Base-by-base conservation (phyloP, 2,113 vertebrate species). In the Seriola aureovittata region DNA sequence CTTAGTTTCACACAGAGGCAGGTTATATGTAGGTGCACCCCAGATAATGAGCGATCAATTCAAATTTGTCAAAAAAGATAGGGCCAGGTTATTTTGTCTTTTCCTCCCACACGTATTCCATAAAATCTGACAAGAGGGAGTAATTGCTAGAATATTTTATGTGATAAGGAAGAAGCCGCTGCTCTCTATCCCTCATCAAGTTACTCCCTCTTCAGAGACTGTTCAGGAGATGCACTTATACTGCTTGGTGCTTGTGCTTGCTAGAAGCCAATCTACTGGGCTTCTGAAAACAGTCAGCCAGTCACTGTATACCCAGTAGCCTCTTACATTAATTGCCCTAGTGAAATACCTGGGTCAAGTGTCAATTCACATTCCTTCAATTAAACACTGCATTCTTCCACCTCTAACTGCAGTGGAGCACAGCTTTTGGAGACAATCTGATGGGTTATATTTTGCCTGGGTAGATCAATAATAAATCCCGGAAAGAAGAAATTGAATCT, bases 401-500 rank as follows among this genome's bases (percentile, higher is more conserved):
- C 48, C 62, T 16, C 19, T 55, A 57, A 55, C 34, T 1, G 10
- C 50, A 74, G 17, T 7, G 48, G 21, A 63, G 40, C 16, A 63
- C 16, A 16, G 38, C 12, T 46, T 81, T 63, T 81, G 36, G 58
- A 82, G 25, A 69, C 7, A 59, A 68, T 80, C 75, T 75, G 62
- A 80, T 70, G 25, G 52, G 71, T 76, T 58, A 59, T 73, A 34
- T 65, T 81, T 77, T 80, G 38, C 69, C 58, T 16, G 14, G 17
- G 9, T 70, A 71, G 52, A 88, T 84, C 83, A 90, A 90, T 84
- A 81, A 73, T 63, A 81, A 85, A 75, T 77, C 57, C 66, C 34
- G 71, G 69, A 81, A 79, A 85, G 57, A 81, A 71, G 48, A 67
- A 80, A 87, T 46, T 57, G 23, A 80, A 88, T 85, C 29, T 70